Evolutionary conservation across 30 jellyfish, hydroid and myxozoan genomes (phyloP).

Genomic region (Euphysa ruthae): DNA sequence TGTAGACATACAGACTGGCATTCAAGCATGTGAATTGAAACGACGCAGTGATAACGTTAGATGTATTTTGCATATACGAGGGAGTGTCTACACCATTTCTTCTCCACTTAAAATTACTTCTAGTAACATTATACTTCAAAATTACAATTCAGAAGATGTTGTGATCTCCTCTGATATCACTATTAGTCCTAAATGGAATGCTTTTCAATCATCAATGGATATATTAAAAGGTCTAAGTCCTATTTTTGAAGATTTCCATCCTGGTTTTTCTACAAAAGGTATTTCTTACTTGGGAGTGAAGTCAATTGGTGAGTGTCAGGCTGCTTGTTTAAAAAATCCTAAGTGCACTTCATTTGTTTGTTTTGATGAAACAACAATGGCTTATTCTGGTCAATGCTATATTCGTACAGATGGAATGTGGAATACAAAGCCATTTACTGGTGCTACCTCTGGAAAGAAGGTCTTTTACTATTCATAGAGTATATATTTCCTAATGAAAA

Average conservation of each 20-base stretch:
- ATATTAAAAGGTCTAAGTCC: constrained; percentile 29
- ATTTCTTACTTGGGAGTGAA: constrained; percentile 55
- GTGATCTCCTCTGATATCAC: constrained; percentile 51
- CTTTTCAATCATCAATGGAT: constrained; percentile 35
- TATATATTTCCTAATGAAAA: no score
- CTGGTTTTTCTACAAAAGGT: constrained; percentile 48
- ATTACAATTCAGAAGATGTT: constrained; percentile 49
- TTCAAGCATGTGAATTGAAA: constrained; percentile 37
- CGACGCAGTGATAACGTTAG: neutral
- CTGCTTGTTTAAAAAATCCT: constrained; percentile 42
- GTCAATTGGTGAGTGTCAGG: constrained; percentile 36
- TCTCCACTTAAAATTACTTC: neutral
- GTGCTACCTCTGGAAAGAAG: constrained; percentile 74
- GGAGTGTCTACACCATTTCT: constrained; percentile 9
- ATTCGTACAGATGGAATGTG: constrained; percentile 84
- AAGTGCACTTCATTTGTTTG: constrained; percentile 71
- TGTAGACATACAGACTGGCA: constrained; percentile 46
- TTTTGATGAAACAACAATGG: constrained; percentile 49
- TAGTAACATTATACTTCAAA: constrained; percentile 42
- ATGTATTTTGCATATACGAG: constrained; percentile 11
- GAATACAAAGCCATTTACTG: constrained; percentile 51
- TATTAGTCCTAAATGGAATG: constrained; percentile 53
- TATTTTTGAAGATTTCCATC: constrained; percentile 68
- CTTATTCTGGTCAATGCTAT: constrained; percentile 64
- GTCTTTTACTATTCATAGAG: no score